Evolutionary conservation across 2,888 invertebrate genomes (phyloP), one percentile per base, ranked within the genome.

Genomic region (Drosophila niveifrons): DNA sequence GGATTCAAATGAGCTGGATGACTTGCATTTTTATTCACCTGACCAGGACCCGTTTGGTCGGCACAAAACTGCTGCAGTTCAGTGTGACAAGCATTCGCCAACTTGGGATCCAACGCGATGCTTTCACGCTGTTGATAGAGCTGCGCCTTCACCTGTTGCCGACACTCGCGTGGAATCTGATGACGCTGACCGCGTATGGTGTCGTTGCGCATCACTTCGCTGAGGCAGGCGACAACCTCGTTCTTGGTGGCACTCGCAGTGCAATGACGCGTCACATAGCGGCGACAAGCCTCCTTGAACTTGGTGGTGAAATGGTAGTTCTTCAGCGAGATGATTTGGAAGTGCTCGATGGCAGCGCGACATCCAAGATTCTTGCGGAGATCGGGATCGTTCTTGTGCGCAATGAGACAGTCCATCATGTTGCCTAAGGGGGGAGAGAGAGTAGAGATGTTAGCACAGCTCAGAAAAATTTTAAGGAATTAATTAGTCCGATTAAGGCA

Each of bases 301-400:
- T 97, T 97, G 88, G 96, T 96, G 1, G 97, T 97, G 91, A 99
- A 99, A 86, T 96, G 96, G 92, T 97, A 98, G 93, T 98, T 97
- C 92, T 98, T 97, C 75, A 99, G 92, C 2, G 97, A 96, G 71
- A 98, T 96, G 69, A 99, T 93, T 93, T 99, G 99, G 90, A 98
- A 98, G 93, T 99, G 99, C 93, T 99, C 99, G 53, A 99, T 96
- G 69, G 98, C 98, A 39, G 97, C 97, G 74, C 96, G 94, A 92
- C 99, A 99, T 92, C 98, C 97, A 0, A 93, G 84, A 90, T 96
- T 96, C 15, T 95, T 94, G 85, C 96, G 95, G 88, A 97, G 94
- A 87, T 96, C 95, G 4, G 96, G 95, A 84, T 97, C 96, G 91
- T 97, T 97, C 93, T 99, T 99, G 91, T 98, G 96, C 39, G 95